phyloP scores from a whole-genome alignment of 1,140 invertebrate species.

The roundworm (Caenorhabditis elegans) region DNA sequence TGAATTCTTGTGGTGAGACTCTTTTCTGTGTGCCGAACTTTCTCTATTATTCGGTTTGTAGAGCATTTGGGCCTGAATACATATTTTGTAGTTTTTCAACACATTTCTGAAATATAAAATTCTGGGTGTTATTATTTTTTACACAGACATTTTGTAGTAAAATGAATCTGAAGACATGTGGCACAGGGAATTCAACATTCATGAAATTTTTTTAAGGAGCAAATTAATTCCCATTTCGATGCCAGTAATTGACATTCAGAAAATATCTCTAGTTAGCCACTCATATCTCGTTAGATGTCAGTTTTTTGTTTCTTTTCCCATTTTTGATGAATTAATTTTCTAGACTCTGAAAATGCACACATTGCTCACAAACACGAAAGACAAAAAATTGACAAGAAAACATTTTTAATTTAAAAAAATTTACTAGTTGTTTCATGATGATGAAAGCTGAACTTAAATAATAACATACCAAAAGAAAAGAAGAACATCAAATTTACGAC shows the following conservation, averaged over 20 bases:
- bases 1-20: neutral
- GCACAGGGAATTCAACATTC: too few relatives aligned
- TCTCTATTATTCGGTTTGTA: neutral
- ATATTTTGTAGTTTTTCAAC: neutral
- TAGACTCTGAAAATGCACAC: neutral
- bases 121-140: too few relatives aligned
- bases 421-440: conserved; percentile 22
- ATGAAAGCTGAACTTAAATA: conserved; percentile 20
- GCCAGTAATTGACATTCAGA: too few relatives aligned
- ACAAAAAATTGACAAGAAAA: neutral
- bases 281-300: too few relatives aligned
- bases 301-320: too few relatives aligned
- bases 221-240: too few relatives aligned
- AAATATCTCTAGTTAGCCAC: too few relatives aligned
- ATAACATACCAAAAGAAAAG: neutral
- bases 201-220: too few relatives aligned
- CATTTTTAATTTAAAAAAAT: neutral
- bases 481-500: conserved; percentile 17
- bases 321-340: too few relatives aligned
- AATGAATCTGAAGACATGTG: too few relatives aligned
- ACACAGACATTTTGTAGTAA: too few relatives aligned
- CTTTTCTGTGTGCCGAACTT: neutral
- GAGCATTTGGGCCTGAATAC: conserved; percentile 38
- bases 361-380: neutral
- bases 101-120: too few relatives aligned